phyloP scores from a whole-genome alignment of 2,888 invertebrate species.

The Idaea straminata region DNA sequence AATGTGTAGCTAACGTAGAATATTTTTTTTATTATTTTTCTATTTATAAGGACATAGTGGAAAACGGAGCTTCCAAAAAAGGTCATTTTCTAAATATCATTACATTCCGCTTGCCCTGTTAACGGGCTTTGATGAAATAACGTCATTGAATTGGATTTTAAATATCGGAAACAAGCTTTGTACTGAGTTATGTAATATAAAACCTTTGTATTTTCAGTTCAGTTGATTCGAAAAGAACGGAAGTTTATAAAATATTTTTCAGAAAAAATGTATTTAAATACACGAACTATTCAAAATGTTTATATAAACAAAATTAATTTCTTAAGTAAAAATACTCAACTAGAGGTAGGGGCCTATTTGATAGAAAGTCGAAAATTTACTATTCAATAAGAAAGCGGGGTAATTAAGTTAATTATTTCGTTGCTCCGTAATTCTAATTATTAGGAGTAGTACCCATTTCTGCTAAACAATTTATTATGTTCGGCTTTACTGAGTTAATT shows the following conservation, averaged over 20 bases:
- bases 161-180: conserved; percentile 3
- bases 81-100: conserved; percentile 29
- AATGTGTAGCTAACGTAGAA: background rate
- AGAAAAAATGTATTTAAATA: background rate
- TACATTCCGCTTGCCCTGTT: conserved; percentile 20
- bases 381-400: background rate
- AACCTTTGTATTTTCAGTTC: background rate
- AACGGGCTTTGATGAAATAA: conserved; percentile 11
- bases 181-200: background rate
- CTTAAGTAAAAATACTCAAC: background rate
- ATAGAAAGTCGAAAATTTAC: background rate
- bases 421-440: background rate
- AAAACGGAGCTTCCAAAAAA: conserved; percentile 26
- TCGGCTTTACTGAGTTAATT: background rate
- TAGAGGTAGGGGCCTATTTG: background rate
- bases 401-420: background rate
- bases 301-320: no score
- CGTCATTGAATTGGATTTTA: conserved; percentile 15
- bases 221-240: background rate
- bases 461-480: background rate
- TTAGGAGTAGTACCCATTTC: background rate
- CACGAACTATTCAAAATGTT: background rate
- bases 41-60: conserved; percentile 14
- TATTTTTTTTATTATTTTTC: background rate
- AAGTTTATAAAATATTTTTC: background rate